Evolutionary conservation across 2,797 vertebrate species (phyloP), one percentile per base, ranked within the genome.

Genomic region (Scleropages formosus): DNA sequence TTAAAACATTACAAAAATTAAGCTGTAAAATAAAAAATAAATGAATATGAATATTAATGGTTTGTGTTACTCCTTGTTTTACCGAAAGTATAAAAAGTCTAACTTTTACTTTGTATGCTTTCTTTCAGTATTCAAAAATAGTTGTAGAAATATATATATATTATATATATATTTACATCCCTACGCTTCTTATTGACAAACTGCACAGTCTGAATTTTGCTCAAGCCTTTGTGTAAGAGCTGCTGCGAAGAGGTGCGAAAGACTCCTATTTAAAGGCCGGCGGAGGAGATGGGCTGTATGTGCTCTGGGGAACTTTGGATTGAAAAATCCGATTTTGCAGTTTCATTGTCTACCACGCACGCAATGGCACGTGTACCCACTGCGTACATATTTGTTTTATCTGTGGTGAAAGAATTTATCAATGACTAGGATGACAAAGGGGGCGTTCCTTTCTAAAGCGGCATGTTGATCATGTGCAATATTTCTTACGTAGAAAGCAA

Each of bases 381-480:
- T 26, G 61, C 16, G 13, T 64, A 62, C 18, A 53, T 59, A 31
- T 60, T 20, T 4, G 8, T 22, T 49, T 31, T 39, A 12, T 46
- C 68, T 13, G 16, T 72, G 27, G 53, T 61, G 39, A 44, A 58
- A 11, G 53, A 59, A 12, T 53, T 59, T 27, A 27, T 44, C 51
- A 44, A 31, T 9, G 10, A 64, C 62, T 22, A 16, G 26, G 60
- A 16, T 24, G 61, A 64, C 20, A 49, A 66, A 61, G 72, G 61
- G 61, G 61, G 90, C 90, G 84, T 87, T 82, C 88, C 89, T 89
- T 91, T 90, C 89, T 88, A 88, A 91, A 87, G 88, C 89, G 91
- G 92, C 92, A 93, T 93, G 91, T 92, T 93, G 92, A 93, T 89
- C 91, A 93, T 93, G 92, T 93, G 92, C 91, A 93, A 93, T 93